These are phyloP conservation scores for Andrena cerasifolii DNA, from an alignment of 1,140 invertebrate species.

Conservation along the genomic window DNA sequence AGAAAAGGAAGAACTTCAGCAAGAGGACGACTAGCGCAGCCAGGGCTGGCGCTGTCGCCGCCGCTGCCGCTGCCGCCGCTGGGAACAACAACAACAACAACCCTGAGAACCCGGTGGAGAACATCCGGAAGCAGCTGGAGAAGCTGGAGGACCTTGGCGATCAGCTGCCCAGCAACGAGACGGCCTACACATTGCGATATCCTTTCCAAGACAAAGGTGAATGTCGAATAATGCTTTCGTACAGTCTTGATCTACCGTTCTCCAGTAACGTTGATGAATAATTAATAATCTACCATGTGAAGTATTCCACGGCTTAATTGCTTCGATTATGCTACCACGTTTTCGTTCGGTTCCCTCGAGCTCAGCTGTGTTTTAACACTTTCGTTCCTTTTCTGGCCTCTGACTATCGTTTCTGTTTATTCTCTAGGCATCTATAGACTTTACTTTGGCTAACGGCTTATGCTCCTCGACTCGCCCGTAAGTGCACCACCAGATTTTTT, in stretches of 20 bases:
- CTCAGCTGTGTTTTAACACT: not conserved
- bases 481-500: conserved; percentile 53
- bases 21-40: conserved; percentile 84
- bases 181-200: conserved; percentile 88
- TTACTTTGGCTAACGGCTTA: conserved; percentile 64
- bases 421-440: conserved; percentile 63
- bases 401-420: conserved; percentile 14
- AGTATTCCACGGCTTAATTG: not conserved
- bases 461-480: conserved; percentile 37
- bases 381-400: not conserved
- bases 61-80: conserved; percentile 54
- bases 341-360: not conserved
- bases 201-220: conserved; percentile 87
- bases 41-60: conserved; percentile 76
- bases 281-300: not conserved
- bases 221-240: conserved; percentile 30
- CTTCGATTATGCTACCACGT: not conserved
- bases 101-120: conserved; percentile 88
- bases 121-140: conserved; percentile 88
- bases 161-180: conserved; percentile 88
- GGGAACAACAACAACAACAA: conserved; percentile 74
- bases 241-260: not conserved
- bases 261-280: not conserved
- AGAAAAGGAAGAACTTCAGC: conserved; percentile 72
- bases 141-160: conserved; percentile 91